These are phyloP conservation scores for Enchytraeus crypticus DNA, from an alignment of 2,888 invertebrate genomes.

Conservation along the genomic window DNA sequence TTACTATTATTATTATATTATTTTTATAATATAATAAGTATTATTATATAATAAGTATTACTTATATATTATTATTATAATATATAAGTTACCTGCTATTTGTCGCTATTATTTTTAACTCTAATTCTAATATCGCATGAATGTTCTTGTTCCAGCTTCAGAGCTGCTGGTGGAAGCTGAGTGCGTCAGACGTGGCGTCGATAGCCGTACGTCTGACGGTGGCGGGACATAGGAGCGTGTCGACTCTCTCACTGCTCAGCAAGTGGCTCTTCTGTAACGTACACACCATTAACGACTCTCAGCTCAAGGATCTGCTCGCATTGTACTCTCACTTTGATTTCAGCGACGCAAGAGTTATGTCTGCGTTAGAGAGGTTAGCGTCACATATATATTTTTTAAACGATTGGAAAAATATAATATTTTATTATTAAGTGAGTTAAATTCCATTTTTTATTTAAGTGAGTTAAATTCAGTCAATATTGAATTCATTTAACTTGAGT, in stretches of 20 bases:
- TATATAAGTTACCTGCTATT: no score
- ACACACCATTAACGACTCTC: conserved; percentile 56
- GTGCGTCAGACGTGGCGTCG: conserved; percentile 32
- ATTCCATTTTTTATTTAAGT: not conserved
- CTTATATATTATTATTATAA: no score
- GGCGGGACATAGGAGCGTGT: conserved; percentile 31
- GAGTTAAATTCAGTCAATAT: no score
- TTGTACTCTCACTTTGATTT: conserved; percentile 55
- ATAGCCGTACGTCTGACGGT: conserved; percentile 30
- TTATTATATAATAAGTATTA: no score
- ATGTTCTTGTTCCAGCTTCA: conserved; percentile 21
- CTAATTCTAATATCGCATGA: no score
- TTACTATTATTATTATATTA: no score
- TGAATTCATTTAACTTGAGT: no score
- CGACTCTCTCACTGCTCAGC: conserved; percentile 43
- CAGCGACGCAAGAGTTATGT: conserved; percentile 55
- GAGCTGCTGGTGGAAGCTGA: conserved; percentile 54
- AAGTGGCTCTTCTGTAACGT: conserved; percentile 59
- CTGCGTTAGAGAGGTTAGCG: conserved; percentile 58
- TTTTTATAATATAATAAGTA: no score
- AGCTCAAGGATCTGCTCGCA: conserved; percentile 50
- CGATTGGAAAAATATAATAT: not conserved
- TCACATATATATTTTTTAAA: conserved; percentile 45
- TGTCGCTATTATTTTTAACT: no score
- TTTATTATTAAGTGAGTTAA: not conserved